phyloP scores from a whole-genome alignment of 2,113 vertebrate species.

The Brevimyrus niger region DNA sequence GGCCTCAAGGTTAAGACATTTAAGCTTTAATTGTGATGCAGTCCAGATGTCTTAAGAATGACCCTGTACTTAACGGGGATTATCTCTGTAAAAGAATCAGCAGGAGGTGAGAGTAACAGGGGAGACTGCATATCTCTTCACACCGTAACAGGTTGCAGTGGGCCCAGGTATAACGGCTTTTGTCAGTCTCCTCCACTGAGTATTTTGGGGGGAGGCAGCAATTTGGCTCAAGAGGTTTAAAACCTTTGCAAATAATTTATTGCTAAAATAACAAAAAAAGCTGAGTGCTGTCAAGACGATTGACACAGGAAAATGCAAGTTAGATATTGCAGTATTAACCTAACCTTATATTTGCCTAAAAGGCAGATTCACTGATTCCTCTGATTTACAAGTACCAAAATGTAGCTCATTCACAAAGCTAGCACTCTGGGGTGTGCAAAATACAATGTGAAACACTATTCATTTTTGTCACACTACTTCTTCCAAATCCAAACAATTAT shows the following conservation, averaged over 20 bases:
- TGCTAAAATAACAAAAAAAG: not conserved
- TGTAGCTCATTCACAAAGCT: not conserved
- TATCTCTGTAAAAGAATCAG: conserved; percentile 22
- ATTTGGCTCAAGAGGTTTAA: not conserved
- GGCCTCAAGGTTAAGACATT: not conserved
- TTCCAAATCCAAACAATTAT: not conserved
- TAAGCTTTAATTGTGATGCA: conserved; percentile 24
- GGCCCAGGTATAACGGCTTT: conserved; percentile 17
- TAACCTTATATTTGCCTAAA: not conserved
- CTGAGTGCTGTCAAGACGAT: not conserved
- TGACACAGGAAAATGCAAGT: not conserved
- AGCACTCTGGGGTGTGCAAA: not conserved
- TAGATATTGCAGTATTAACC: not conserved
- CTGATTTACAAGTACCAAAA: not conserved
- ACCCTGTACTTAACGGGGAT: conserved; percentile 11
- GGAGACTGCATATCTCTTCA: conserved; percentile 20
- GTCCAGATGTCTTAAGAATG: conserved; percentile 19
- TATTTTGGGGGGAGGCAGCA: not conserved
- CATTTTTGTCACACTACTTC: not conserved
- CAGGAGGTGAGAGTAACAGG: conserved; percentile 28
- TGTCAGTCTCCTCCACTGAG: conserved; percentile 15
- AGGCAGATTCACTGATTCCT: not conserved
- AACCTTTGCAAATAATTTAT: not conserved
- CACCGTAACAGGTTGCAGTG: conserved; percentile 15
- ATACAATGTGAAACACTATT: not conserved